A percentile compares a stretch with the other conserved stretches of the same genome.
phyloP scores from a whole-genome alignment of 1,140 invertebrate species.

The Brevipalpus yothersi region DNA sequence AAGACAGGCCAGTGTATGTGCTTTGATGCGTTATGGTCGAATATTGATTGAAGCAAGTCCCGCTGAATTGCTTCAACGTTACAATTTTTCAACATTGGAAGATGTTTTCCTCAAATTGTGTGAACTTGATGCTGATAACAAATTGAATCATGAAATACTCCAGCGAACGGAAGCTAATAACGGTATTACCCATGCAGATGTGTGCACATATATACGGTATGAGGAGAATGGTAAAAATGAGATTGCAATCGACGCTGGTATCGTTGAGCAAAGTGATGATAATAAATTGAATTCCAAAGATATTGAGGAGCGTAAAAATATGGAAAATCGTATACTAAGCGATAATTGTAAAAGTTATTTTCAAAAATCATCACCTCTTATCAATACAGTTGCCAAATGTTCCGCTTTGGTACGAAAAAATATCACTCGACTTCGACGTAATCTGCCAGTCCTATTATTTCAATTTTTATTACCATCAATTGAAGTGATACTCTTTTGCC shows the following conservation, averaged over 20 bases:
- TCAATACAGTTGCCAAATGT: constrained; percentile 18
- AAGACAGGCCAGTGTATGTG: constrained; percentile 18
- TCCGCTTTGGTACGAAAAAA: constrained; percentile 71
- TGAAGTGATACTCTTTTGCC: constrained; percentile 82
- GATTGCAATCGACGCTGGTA: too few species aligned
- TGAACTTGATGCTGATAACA: background rate
- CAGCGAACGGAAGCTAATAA: background rate
- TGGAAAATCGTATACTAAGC: too few species aligned
- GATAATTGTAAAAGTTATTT: too few species aligned
- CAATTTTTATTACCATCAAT: constrained; percentile 71
- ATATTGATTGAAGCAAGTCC: constrained; percentile 20
- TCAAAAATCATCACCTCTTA: background rate
- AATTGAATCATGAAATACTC: background rate
- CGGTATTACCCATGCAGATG: background rate
- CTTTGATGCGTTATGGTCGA: constrained; percentile 20
- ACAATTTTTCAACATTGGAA: constrained; percentile 28
- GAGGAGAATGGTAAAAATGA: background rate
- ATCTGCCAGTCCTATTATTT: constrained; percentile 70
- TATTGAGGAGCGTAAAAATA: too few species aligned
- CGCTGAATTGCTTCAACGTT: constrained; percentile 14
- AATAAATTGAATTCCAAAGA: background rate
- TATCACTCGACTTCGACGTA: constrained; percentile 70
- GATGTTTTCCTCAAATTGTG: constrained; percentile 69
- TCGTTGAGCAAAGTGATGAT: background rate
- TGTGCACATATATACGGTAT: too few species aligned